A percentile compares a stretch with the other conserved stretches of the same genome.
Conservation (phyloP, 1,140 invertebrate genomes). For the Manduca sexta region DNA sequence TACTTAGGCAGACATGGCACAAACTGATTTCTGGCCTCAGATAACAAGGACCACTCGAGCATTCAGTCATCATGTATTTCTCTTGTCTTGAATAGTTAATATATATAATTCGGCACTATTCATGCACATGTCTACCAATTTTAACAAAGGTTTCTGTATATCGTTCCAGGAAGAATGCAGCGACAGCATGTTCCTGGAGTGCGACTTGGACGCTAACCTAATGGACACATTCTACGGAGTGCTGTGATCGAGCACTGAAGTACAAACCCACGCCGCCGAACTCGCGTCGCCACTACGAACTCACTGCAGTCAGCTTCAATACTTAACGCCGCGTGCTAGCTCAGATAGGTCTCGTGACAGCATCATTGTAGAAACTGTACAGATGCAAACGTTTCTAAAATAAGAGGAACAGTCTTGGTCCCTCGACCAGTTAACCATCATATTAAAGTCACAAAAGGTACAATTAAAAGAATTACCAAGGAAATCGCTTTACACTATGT, state of each 20-base stretch:
- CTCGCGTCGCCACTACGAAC: background rate
- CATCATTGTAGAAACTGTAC: background rate
- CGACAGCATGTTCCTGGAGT: constrained; percentile 61
- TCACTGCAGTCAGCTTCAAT: too few species aligned
- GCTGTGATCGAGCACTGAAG: constrained; percentile 34
- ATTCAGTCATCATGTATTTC: too few species aligned
- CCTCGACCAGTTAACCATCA: too few species aligned
- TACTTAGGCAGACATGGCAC: too few species aligned
- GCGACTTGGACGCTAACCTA: constrained; percentile 55
- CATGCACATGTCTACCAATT: background rate
- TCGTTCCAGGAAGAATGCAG: constrained; percentile 57
- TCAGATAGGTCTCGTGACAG: too few species aligned
- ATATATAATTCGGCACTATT: background rate
- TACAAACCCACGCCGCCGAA: background rate
- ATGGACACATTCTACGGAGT: constrained; percentile 63
- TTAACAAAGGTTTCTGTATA: background rate
- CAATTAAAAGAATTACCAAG: constrained; percentile 50
- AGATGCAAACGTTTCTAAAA: background rate
- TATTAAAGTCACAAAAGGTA: constrained; percentile 2
- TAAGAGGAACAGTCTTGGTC: background rate
- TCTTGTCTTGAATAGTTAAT: too few species aligned
- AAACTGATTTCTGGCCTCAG: too few species aligned
- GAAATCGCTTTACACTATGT: constrained; percentile 61
- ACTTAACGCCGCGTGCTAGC: too few species aligned
- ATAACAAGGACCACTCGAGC: too few species aligned